Evolutionary conservation across 2,797 vertebrate genomes (phyloP), one percentile per base, ranked within the genome.

Genomic region (Danionella dracula): DNA sequence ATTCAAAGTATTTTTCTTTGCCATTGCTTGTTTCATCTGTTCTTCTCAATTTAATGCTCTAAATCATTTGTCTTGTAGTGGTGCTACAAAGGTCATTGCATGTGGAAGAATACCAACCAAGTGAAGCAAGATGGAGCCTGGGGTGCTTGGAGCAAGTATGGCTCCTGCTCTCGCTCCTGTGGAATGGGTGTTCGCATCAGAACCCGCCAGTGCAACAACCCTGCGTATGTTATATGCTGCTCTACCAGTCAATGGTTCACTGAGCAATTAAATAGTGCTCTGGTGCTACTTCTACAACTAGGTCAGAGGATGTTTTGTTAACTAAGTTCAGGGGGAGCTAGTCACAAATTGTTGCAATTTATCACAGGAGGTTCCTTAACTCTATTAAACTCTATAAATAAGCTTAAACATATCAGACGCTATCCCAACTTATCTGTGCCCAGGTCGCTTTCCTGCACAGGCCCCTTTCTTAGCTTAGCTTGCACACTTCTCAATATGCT

Each of bases 41-140:
- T 0, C 2, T 37, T 10, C 23, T 11, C 38, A 51, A 41, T 46
- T 48, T 21, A 17, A 46, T 23, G 31, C 16, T 48, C 4, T 5
- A 1, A 8, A 13, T 5, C 13, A 41, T 2, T 3, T 23, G 8
- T 53, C 6, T 66, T 1, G 0, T 71, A 99, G 97, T 99, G 96
- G 97, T 99, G 97, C 85, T 99, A 98, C 60, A 99, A 99, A 87
- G 97, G 97, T 78, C 95, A 99, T 75, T 99, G 97, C 85, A 98
- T 99, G 94, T 99, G 96, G 96, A 98, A 95, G 73, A 98, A 93
- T 8, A 87, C 90, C 0, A 93, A 96, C 65, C 94, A 96, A 84
- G 84, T 93, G 71, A 97, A 92, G 75, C 93, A 95, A 78, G 97
- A 99, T 1, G 97, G 97, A 0, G 86, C 82, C 53, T 99, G 96